These are phyloP conservation scores for Calidris pygmaea DNA, from an alignment of 2,113 vertebrate species.

Conservation along the genomic window DNA sequence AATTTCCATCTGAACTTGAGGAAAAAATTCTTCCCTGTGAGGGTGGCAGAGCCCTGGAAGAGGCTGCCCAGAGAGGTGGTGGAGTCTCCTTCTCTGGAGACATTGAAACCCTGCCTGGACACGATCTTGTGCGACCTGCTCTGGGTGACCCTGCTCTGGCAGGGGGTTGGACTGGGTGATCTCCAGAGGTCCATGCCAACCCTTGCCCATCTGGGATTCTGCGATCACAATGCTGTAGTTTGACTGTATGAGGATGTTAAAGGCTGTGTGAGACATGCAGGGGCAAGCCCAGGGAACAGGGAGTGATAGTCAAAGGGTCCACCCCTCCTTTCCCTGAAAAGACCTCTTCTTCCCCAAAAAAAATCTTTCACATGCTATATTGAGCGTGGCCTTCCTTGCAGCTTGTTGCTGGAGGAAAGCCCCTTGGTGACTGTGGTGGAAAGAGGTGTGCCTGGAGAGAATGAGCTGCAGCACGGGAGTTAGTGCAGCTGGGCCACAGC, in stretches of 20 bases:
- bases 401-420: background rate
- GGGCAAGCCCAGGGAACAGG: background rate
- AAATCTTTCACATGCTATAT: accelerated
- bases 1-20: no score
- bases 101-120: background rate
- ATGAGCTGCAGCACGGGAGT: background rate
- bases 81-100: background rate
- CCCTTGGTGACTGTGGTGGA: background rate
- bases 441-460: background rate
- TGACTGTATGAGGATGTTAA: background rate
- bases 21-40: background rate
- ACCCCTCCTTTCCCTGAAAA: background rate
- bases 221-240: accelerated
- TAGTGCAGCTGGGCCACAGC: background rate
- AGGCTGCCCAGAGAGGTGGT: background rate
- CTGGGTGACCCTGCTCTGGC: background rate
- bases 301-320: background rate
- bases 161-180: background rate
- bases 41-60: background rate
- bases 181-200: background rate
- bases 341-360: background rate
- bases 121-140: background rate
- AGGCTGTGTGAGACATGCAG: background rate
- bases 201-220: background rate
- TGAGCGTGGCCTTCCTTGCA: background rate